phyloP scores from a whole-genome alignment of 2,113 vertebrate species.

The Cariama cristata region DNA sequence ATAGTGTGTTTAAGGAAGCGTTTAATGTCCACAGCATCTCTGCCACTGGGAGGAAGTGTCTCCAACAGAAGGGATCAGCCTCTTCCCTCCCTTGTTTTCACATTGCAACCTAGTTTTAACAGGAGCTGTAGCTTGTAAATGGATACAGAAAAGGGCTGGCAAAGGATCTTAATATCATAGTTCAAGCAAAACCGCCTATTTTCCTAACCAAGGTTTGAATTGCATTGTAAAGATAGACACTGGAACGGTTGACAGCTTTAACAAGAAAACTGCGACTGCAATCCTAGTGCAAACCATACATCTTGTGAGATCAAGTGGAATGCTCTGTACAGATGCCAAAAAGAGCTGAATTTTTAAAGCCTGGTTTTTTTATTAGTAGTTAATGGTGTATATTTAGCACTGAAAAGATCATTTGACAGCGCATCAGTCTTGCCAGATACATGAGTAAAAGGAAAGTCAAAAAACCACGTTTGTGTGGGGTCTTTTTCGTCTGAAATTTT shows the following conservation, averaged over 20 bases:
- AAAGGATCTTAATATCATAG: constrained; percentile 17
- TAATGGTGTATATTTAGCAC: constrained; percentile 64
- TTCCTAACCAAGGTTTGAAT: constrained; percentile 45
- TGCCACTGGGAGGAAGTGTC: neutral
- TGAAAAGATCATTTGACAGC: constrained; percentile 65
- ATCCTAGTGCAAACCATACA: constrained; percentile 61
- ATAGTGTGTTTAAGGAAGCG: neutral
- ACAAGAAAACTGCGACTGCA: constrained; percentile 64
- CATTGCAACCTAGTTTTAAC: neutral
- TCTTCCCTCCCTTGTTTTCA: neutral
- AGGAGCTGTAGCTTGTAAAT: neutral
- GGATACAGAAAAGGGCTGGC: neutral
- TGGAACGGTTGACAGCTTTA: constrained; percentile 57
- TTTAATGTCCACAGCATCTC: neutral
- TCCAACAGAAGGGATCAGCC: constrained; percentile 15
- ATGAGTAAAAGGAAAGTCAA: constrained; percentile 20
- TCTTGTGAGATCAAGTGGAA: constrained; percentile 66
- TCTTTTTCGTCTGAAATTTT: constrained; percentile 36
- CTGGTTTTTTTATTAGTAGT: constrained; percentile 58
- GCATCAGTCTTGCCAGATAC: constrained; percentile 50
- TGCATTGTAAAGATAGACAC: constrained; percentile 65
- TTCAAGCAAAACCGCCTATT: constrained; percentile 53
- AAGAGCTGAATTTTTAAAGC: constrained; percentile 55
- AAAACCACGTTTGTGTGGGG: neutral
- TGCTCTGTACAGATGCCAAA: constrained; percentile 65